These are phyloP conservation scores for Hypotaenidia okinawae DNA, from an alignment of 2,797 vertebrate species.

Conservation along the genomic window DNA sequence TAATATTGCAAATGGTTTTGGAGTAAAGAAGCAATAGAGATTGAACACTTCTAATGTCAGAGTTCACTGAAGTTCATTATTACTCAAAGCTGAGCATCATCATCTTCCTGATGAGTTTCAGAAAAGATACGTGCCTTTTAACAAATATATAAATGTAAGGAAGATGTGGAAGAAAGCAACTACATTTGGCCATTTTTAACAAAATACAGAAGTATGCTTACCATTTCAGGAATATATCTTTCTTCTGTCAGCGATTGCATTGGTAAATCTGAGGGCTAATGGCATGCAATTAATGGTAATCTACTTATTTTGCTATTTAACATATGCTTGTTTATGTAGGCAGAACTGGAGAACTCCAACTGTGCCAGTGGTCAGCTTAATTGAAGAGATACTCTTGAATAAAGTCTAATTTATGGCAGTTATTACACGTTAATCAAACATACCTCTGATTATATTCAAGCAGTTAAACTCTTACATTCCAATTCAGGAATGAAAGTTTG, in stretches of 20 bases:
- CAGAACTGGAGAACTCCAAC: background rate
- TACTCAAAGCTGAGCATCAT: background rate
- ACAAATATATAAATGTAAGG: background rate
- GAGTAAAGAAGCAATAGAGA: background rate
- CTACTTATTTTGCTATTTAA: background rate
- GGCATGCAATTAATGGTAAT: background rate
- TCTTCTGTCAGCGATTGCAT: background rate
- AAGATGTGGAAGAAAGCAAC: background rate
- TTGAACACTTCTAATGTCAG: background rate
- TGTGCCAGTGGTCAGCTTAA: background rate
- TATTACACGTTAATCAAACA: background rate
- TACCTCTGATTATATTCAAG: rapidly evolving
- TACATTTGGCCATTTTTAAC: background rate
- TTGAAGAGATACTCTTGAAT: background rate
- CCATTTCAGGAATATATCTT: background rate
- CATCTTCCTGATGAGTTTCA: background rate
- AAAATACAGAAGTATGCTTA: background rate
- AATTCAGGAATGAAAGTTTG: background rate
- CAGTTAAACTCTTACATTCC: background rate
- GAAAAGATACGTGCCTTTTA: background rate
- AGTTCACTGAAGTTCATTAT: background rate
- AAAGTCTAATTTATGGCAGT: background rate
- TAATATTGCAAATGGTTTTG: background rate
- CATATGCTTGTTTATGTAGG: background rate
- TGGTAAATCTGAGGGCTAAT: background rate